phyloP scores from a whole-genome alignment of 2,797 vertebrate genomes.

The Rhinatrema bivittatum region DNA sequence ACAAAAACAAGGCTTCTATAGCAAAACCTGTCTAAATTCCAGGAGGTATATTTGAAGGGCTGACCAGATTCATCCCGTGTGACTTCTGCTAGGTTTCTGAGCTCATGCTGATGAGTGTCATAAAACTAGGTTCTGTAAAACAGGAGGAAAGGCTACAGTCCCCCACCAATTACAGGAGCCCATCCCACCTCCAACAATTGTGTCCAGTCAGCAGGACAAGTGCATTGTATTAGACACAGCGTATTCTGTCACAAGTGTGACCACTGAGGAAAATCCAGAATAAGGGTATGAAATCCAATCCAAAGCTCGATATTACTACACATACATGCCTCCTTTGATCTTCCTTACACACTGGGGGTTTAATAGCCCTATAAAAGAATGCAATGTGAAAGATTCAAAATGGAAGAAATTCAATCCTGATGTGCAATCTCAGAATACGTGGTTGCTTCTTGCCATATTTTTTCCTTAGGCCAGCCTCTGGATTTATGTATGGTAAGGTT shows the following conservation, averaged over 20 bases:
- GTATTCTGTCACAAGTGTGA: slow-evolving; percentile 10
- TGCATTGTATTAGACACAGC: background rate
- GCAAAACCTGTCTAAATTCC: no score
- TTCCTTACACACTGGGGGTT: slow-evolving; percentile 32
- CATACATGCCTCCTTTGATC: slow-evolving; percentile 25
- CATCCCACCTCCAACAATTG: no score
- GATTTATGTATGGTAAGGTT: slow-evolving; percentile 35
- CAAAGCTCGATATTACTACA: slow-evolving; percentile 5
- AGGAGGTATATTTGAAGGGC: no score
- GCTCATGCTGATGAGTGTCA: no score
- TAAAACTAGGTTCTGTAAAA: no score
- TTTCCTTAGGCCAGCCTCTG: background rate
- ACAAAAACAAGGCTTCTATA: no score
- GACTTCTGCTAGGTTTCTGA: no score
- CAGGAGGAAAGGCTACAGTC: no score
- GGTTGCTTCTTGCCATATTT: background rate
- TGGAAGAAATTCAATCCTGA: slow-evolving; percentile 29
- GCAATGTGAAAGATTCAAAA: slow-evolving; percentile 32
- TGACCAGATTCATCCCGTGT: no score
- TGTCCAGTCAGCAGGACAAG: background rate
- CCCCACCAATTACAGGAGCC: no score
- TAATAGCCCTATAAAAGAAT: slow-evolving; percentile 37
- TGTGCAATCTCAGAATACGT: background rate
- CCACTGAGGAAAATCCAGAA: background rate
- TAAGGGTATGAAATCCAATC: slow-evolving; percentile 13